A percentile compares a stretch with the other conserved stretches of the same genome.
phyloP scores from a whole-genome alignment of 2,113 vertebrate species.

The Notarius lentiginosus region DNA sequence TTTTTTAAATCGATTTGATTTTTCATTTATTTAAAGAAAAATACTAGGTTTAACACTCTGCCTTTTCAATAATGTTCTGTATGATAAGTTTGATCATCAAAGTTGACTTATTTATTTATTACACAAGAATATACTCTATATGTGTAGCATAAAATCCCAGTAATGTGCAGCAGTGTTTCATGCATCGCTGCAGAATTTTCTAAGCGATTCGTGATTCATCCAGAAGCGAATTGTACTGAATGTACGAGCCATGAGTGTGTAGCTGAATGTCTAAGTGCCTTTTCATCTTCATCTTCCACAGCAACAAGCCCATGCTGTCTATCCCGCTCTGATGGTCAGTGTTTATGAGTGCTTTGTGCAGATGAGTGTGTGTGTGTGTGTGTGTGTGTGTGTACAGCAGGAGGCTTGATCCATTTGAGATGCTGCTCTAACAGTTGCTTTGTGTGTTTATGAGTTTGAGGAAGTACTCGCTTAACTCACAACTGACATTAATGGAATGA shows the following conservation, averaged over 20 bases:
- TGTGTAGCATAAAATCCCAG: background rate
- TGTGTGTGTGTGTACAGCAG: background rate
- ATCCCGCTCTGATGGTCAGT: slow-evolving; percentile 72
- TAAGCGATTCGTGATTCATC: background rate
- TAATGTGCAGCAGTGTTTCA: background rate
- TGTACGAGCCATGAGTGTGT: background rate
- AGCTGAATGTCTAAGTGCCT: background rate
- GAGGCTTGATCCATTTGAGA: background rate
- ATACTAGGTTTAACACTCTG: background rate
- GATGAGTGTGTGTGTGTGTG: background rate
- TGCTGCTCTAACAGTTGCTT: slow-evolving; percentile 10
- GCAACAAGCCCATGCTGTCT: slow-evolving; percentile 65
- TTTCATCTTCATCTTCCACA: slow-evolving; percentile 40
- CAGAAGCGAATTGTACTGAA: background rate
- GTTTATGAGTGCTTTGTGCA: slow-evolving; percentile 28
- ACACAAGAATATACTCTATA: background rate
- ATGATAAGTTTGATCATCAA: background rate
- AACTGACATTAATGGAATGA: background rate
- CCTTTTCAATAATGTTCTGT: background rate
- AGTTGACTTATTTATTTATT: background rate
- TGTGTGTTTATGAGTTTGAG: slow-evolving; percentile 15
- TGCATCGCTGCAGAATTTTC: background rate
- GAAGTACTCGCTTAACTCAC: background rate
- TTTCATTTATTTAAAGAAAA: background rate
- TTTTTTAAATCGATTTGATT: background rate